Evolutionary conservation across 1,140 invertebrate genomes (phyloP).

Genomic region (Parapsyche elsis): DNA sequence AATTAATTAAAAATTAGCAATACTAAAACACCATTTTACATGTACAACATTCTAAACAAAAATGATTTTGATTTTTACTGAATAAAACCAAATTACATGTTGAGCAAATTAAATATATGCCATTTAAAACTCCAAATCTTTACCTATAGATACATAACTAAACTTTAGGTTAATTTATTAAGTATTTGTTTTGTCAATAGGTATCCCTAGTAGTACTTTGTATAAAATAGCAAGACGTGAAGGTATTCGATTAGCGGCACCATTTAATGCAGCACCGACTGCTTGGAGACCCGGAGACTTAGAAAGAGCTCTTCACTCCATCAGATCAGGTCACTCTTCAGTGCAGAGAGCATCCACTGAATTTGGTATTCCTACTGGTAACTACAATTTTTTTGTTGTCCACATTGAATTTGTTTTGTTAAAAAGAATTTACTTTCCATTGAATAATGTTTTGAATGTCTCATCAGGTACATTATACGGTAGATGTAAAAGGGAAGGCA

Average conservation of each 20-base stretch:
- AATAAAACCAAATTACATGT: too few species aligned
- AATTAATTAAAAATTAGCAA: too few species aligned
- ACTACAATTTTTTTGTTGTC: neutral
- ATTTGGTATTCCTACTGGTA: slow-evolving; percentile 84
- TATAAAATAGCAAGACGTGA: slow-evolving; percentile 91
- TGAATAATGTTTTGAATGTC: neutral
- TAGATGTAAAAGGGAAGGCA: slow-evolving; percentile 87
- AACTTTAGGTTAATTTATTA: too few species aligned
- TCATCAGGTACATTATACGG: slow-evolving; percentile 81
- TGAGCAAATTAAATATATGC: neutral
- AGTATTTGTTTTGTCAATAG: slow-evolving; percentile 57
- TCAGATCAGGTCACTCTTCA: slow-evolving; percentile 82
- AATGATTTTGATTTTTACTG: too few species aligned
- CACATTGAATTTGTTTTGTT: neutral
- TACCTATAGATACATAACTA: too few species aligned
- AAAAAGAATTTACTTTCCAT: neutral
- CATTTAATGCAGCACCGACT: slow-evolving; percentile 91
- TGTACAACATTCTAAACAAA: too few species aligned
- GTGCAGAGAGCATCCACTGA: slow-evolving; percentile 87
- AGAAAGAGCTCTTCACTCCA: slow-evolving; percentile 83
- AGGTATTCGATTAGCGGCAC: slow-evolving; percentile 86
- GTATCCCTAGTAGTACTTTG: slow-evolving; percentile 87
- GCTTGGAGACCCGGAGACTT: slow-evolving; percentile 87
- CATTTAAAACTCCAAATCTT: too few species aligned
- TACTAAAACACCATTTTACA: too few species aligned